Evolutionary conservation across 92 coral and sea anemone genomes (phyloP).

Genomic region (Ricordea florida): DNA sequence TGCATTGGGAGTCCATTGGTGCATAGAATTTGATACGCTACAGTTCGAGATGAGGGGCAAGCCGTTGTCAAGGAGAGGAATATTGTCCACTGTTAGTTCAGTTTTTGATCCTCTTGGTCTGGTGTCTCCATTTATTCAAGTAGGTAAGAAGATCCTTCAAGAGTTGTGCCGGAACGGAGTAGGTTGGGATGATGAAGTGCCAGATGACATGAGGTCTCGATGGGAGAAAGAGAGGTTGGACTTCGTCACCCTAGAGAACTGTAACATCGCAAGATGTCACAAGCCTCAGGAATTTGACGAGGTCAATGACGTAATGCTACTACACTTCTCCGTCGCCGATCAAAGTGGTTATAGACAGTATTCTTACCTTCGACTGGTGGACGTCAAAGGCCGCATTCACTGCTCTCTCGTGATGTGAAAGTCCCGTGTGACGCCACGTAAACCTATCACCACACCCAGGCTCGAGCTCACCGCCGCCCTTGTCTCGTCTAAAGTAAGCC

Average conservation of each 20-base stretch:
- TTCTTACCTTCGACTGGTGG: conserved; percentile 20
- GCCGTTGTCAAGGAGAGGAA: neutral
- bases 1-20: conserved; percentile 5
- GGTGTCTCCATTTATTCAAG: neutral
- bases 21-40: neutral
- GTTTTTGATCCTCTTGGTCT: neutral
- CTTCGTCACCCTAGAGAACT: neutral
- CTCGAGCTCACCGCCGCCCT: conserved; percentile 28
- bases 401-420: conserved; percentile 27
- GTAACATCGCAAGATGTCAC: neutral
- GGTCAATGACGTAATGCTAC: conserved; percentile 4
- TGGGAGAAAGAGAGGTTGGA: conserved; percentile 21
- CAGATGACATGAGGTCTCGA: neutral
- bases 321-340: conserved; percentile 17
- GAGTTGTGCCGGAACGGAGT: neutral
- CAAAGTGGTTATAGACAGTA: conserved; percentile 27
- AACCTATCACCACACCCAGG: conserved; percentile 12
- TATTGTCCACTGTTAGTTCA: neutral
- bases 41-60: neutral
- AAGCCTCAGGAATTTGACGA: conserved; percentile 3
- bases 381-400: neutral
- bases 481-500: conserved; percentile 3
- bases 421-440: conserved; percentile 13
- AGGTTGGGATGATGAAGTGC: conserved; percentile 7
- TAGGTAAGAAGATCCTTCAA: neutral